A percentile compares a stretch with the other conserved stretches of the same genome.
phyloP scores from a whole-genome alignment of 1,140 invertebrate genomes.

The Oryctes rhinoceros region DNA sequence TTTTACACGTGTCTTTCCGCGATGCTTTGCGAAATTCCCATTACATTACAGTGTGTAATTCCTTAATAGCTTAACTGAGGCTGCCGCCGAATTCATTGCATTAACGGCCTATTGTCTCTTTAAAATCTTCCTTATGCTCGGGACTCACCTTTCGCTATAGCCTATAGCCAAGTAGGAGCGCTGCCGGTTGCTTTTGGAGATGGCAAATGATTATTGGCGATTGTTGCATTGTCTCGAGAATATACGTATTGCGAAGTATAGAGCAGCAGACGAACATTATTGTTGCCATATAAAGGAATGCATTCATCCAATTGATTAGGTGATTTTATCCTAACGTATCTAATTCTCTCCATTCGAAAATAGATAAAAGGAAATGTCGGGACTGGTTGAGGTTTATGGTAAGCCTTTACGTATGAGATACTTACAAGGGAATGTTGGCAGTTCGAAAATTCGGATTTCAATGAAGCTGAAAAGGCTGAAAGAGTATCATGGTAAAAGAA shows the following conservation, averaged over 20 bases:
- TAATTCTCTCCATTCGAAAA: too few relatives aligned
- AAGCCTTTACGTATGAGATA: too few relatives aligned
- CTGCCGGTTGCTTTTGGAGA: background rate
- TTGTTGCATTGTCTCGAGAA: background rate
- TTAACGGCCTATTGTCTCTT: background rate
- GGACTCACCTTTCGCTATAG: background rate
- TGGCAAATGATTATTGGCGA: conserved; percentile 8
- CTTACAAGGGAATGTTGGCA: too few relatives aligned
- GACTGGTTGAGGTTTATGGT: too few relatives aligned
- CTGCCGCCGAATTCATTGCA: background rate
- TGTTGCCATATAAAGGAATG: too few relatives aligned
- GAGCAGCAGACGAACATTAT: too few relatives aligned
- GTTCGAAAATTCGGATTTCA: too few relatives aligned
- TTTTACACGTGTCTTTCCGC: background rate
- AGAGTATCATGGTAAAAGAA: too few relatives aligned
- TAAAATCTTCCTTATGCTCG: background rate
- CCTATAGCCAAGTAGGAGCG: background rate
- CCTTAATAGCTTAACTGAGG: background rate
- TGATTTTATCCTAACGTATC: too few relatives aligned
- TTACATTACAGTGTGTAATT: background rate
- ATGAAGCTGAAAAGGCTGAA: too few relatives aligned
- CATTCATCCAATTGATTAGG: too few relatives aligned
- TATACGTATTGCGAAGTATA: background rate
- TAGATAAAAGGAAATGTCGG: too few relatives aligned
- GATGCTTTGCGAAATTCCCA: background rate